Conservation (phyloP, 2,113 vertebrate genomes). For the Pheucticus melanocephalus region DNA sequence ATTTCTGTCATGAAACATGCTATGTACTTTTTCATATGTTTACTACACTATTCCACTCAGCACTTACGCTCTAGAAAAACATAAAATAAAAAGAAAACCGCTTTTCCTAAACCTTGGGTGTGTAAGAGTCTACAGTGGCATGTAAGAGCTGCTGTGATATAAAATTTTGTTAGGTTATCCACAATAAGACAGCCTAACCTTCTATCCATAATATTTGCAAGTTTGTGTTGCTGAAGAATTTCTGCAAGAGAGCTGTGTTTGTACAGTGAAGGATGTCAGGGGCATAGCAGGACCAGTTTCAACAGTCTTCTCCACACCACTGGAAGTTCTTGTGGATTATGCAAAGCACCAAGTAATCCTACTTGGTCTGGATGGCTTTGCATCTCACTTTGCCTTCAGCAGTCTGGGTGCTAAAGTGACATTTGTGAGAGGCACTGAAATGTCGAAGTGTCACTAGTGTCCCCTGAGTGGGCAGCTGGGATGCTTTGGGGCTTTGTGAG, state of each 20-base stretch:
- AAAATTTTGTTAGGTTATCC: neutral
- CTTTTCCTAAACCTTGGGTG: neutral
- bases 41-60: neutral
- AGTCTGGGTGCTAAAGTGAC: neutral
- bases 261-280: neutral
- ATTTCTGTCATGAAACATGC: neutral
- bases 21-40: neutral
- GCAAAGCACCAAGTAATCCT: fast-evolving
- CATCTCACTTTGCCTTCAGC: neutral
- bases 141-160: neutral
- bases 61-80: fast-evolving
- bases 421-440: neutral
- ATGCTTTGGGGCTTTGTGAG: neutral
- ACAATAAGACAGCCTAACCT: neutral
- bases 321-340: neutral
- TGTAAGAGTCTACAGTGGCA: neutral
- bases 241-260: neutral
- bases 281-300: neutral
- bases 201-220: neutral
- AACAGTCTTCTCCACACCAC: neutral
- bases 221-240: neutral
- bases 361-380: neutral
- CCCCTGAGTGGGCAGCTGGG: neutral
- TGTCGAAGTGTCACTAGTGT: fast-evolving
- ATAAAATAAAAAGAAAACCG: neutral